These are phyloP conservation scores for Deilephila porcellus DNA, from an alignment of 2,888 invertebrate species.

Conservation along the genomic window DNA sequence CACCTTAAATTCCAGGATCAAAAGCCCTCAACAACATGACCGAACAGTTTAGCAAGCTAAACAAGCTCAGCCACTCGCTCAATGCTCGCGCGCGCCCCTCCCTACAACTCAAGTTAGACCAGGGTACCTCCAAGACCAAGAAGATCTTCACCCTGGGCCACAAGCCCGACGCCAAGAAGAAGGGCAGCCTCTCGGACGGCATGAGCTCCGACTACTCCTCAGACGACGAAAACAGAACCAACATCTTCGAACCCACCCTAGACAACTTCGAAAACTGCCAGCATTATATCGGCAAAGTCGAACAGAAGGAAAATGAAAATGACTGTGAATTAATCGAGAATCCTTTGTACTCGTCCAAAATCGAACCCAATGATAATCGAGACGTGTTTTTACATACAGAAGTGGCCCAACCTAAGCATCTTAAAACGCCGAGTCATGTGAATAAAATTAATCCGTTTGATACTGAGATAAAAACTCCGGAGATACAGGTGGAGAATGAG, in stretches of 20 bases:
- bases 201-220: slow-evolving; percentile 83
- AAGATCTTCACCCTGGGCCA: slow-evolving; percentile 82
- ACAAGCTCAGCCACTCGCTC: slow-evolving; percentile 88
- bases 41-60: slow-evolving; percentile 93
- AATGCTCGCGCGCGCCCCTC: slow-evolving; percentile 84
- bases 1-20: slow-evolving; percentile 84
- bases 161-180: slow-evolving; percentile 81
- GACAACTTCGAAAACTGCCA: slow-evolving; percentile 81
- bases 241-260: slow-evolving; percentile 78
- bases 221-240: slow-evolving; percentile 81
- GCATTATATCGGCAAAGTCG: slow-evolving; percentile 72
- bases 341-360: slow-evolving; percentile 79
- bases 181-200: slow-evolving; percentile 88
- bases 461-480: slow-evolving; percentile 81
- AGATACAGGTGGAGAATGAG: slow-evolving; percentile 83
- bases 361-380: slow-evolving; percentile 70
- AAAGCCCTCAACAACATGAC: slow-evolving; percentile 94
- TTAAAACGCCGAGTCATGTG: slow-evolving; percentile 69
- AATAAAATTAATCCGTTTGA: slow-evolving; percentile 75
- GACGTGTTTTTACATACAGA: slow-evolving; percentile 85
- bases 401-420: slow-evolving; percentile 62
- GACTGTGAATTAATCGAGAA: slow-evolving; percentile 78
- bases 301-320: slow-evolving; percentile 61
- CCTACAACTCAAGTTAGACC: slow-evolving; percentile 80
- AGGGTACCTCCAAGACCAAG: slow-evolving; percentile 70